Evolutionary conservation across 2,113 vertebrate species (phyloP).

Genomic region (Cochlearius cochlearius): DNA sequence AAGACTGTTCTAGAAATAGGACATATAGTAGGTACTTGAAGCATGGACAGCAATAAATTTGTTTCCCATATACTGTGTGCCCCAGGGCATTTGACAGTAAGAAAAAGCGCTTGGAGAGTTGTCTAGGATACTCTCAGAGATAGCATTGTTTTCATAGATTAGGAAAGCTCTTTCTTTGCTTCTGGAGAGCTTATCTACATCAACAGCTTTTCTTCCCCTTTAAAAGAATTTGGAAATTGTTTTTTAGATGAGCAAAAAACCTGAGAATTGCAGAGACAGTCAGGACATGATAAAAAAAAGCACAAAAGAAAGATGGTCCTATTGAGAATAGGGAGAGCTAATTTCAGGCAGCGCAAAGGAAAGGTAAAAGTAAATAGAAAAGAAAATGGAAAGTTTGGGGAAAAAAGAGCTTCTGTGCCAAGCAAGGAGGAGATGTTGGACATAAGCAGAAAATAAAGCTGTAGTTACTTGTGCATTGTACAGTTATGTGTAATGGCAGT

Average conservation of each 20-base stretch:
- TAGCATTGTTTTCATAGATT: slow-evolving; percentile 3
- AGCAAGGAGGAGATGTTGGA: background rate
- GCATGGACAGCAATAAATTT: background rate
- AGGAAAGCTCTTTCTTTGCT: slow-evolving; percentile 8
- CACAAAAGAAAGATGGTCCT: background rate
- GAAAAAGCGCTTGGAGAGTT: background rate
- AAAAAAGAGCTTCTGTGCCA: background rate
- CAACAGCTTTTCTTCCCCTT: background rate
- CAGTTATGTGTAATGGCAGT: background rate
- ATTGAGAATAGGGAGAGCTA: background rate
- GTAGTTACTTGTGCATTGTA: background rate
- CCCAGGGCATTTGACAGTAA: background rate
- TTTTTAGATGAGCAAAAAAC: background rate
- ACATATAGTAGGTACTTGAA: background rate
- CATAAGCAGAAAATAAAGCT: background rate
- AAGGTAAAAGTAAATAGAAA: background rate
- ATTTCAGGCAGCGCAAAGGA: background rate
- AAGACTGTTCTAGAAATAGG: background rate
- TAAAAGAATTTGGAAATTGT: slow-evolving; percentile 1
- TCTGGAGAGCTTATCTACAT: slow-evolving; percentile 29
- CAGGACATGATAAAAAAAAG: background rate
- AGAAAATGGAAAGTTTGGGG: background rate
- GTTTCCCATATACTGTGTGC: background rate
- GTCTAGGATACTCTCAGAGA: background rate
- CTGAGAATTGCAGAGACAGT: background rate